A percentile compares a stretch with the other conserved stretches of the same genome.
These are phyloP conservation scores for Rhizoglyphus robini DNA, from an alignment of 1,140 invertebrate genomes.

Conservation along the genomic window DNA sequence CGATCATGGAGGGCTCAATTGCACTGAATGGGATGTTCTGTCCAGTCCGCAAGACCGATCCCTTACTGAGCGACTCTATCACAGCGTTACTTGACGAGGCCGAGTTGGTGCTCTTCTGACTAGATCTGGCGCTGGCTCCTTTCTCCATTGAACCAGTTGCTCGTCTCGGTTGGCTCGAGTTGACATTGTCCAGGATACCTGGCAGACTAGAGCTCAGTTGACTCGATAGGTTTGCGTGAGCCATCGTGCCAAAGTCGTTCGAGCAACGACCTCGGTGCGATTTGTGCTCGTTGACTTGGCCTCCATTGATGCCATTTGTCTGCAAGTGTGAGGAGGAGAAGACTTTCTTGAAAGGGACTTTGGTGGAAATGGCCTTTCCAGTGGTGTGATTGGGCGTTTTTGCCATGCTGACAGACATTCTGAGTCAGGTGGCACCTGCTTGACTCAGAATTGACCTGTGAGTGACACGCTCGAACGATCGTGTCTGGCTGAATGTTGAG, in stretches of 20 bases:
- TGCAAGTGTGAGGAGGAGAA: conserved; percentile 2
- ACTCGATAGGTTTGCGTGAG: neutral
- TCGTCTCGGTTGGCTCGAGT: neutral
- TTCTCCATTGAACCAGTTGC: neutral
- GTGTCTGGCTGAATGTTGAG: too few relatives aligned
- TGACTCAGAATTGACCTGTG: too few relatives aligned
- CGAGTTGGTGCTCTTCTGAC: neutral
- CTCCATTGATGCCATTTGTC: neutral
- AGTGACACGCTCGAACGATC: too few relatives aligned
- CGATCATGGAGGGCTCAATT: conserved; percentile 16
- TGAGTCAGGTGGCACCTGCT: too few relatives aligned
- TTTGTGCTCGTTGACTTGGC: neutral
- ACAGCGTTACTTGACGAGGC: neutral
- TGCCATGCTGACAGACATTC: conserved; percentile 1
- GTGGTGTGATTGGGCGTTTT: neutral
- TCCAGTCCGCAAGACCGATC: neutral
- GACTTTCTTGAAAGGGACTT: conserved; percentile 15
- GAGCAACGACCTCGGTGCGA: neutral
- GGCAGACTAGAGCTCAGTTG: conserved; percentile 16
- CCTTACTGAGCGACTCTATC: neutral
- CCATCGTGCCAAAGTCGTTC: conserved; percentile 1
- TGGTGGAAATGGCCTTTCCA: neutral
- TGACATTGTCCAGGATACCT: neutral
- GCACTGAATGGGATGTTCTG: neutral
- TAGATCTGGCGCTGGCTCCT: neutral